Evolutionary conservation across 2,113 vertebrate genomes (phyloP), one percentile per base, ranked within the genome.

Genomic region (Scomber colias): DNA sequence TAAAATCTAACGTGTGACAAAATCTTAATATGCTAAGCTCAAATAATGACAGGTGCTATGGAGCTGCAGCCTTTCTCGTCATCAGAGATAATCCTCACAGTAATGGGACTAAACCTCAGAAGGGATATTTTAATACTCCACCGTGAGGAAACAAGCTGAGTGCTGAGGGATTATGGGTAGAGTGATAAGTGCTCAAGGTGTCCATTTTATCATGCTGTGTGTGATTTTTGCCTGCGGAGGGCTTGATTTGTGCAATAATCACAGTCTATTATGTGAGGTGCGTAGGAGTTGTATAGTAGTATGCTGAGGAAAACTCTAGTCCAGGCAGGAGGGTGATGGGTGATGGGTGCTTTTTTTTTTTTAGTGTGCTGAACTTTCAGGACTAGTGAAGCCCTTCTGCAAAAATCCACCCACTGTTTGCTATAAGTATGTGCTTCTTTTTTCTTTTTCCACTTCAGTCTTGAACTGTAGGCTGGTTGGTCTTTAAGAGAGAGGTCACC

Each of bases 121-220:
- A 21, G 60, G 0, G 11, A 57, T 50, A 50, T 75, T 85, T 83
- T 53, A 85, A 84, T 79, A 30, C 70, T 57, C 57, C 48, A 35
- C 19, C 30, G 31, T 8, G 40, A 76, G 68, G 53, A 74, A 70
- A 78, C 73, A 27, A 71, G 49, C 55, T 46, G 16, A 70, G 72
- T 16, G 31, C 73, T 77, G 71, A 30, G 75, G 83, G 81, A 88
- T 87, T 90, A 79, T 60, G 79, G 75, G 64, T 62, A 72, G 53
- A 83, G 56, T 59, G 75, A 65, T 64, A 65, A 60, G 75, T 70
- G 60, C 68, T 69, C 71, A 27, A 62, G 67, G 71, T 83, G 55
- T 71, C 60, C 55, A 48, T 81, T 83, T 79, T 65, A 65, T 77
- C 49, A 11, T 30, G 44, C 51, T 56, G 51, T 61, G 72, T 63